phyloP scores from a whole-genome alignment of 2,888 invertebrate genomes.

The Sphaerophoria rueppellii region DNA sequence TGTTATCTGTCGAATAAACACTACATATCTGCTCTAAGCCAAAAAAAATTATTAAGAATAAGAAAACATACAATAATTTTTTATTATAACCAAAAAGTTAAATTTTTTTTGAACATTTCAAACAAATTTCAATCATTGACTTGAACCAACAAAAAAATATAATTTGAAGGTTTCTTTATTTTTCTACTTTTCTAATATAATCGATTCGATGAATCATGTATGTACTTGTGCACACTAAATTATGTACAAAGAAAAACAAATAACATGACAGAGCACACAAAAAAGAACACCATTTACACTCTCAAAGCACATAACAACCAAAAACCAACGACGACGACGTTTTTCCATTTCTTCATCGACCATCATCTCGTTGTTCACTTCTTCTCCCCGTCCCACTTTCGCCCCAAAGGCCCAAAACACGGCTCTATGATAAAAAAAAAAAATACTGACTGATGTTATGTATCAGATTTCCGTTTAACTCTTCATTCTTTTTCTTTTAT shows the following conservation, averaged over 20 bases:
- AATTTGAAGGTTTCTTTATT: neutral
- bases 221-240: neutral
- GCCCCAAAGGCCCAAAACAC: neutral
- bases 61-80: no score
- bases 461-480: slow-evolving; percentile 72
- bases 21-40: no score
- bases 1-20: no score
- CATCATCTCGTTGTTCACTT: neutral
- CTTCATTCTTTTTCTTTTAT: slow-evolving; percentile 68
- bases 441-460: slow-evolving; percentile 59
- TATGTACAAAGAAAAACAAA: slow-evolving; percentile 33
- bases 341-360: slow-evolving; percentile 63
- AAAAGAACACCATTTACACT: slow-evolving; percentile 56
- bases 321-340: slow-evolving; percentile 1
- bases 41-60: no score
- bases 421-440: slow-evolving; percentile 3
- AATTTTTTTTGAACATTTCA: neutral
- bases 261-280: slow-evolving; percentile 43
- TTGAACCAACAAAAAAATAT: neutral
- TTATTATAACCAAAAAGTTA: neutral
- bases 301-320: slow-evolving; percentile 44
- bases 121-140: neutral
- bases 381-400: neutral
- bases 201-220: slow-evolving; percentile 66
- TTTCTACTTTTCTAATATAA: slow-evolving; percentile 48